Base-by-base conservation (phyloP, 1,140 invertebrate genomes). In the Hyphantria cunea region DNA sequence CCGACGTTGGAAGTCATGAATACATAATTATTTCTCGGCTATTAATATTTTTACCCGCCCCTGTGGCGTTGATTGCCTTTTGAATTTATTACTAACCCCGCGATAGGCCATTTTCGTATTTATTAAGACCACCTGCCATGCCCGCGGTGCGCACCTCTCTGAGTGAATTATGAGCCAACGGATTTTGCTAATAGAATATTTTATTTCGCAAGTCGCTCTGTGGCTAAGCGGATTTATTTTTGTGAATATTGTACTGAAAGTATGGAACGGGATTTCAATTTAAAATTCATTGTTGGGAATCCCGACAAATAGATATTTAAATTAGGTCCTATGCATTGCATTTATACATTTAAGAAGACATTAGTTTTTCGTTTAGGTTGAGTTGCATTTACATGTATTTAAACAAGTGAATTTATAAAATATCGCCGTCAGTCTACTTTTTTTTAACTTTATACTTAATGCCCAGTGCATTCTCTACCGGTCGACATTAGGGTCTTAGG, bases 181-280 rank as follows among this genome's bases (percentile, higher is more conserved):
- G 77, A 84, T 87, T 84, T 79, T 67, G 74, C 80, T 86, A 85
- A 90, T 90, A 90, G 87, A 90, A 90, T 90, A 89, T 90, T 90
- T 86, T 89, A 90, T 89, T 86, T 84, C 68, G 64, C 72, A 65
- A 62, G 69, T 73, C 72, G 74, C 65, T 56, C 68, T 74, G 68
- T 70, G 75, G 76, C 66, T 78, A 76, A 74, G 72, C 66, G 60
- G 71, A 58, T 72, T 69, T 69, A 52, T 67, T 68, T 70, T 68
- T 58, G 68, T 47, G 65, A 44, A 63, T 47, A 47, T 49, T 39
- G 48, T 50, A 51, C 48, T 25, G 39, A 56, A 65, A 42, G 48
- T 47, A 56, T 66, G 33, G 25, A 47, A 51, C 12, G 47, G 37
- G 25, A 13, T 60, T 60, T 44, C 13, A n/a, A 37, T 15, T 11